Evolutionary conservation across 1,140 invertebrate genomes (phyloP).

Genomic region (Ostrea denselamellosa): DNA sequence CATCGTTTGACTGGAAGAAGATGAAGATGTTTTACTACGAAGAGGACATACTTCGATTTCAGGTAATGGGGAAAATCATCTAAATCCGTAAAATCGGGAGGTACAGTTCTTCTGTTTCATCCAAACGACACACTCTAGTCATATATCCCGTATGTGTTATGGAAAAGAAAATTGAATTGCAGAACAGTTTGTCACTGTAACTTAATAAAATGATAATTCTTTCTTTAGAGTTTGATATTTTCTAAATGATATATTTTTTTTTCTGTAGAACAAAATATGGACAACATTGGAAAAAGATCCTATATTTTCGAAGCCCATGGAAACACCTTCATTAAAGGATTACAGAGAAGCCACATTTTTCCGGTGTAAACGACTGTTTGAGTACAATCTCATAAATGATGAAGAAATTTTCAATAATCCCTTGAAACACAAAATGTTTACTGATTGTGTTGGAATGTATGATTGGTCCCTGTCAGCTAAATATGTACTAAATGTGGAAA

Average conservation of each 20-base stretch:
- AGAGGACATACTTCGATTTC: conserved; percentile 85
- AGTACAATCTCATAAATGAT: conserved; percentile 83
- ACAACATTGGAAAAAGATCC: conserved; percentile 89
- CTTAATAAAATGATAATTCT: neutral
- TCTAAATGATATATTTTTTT: neutral
- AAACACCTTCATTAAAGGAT: conserved; percentile 86
- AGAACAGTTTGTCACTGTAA: too few relatives aligned
- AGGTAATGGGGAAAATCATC: conserved; percentile 81
- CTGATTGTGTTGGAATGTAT: conserved; percentile 83
- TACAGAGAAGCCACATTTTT: conserved; percentile 82
- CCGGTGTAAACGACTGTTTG: conserved; percentile 83
- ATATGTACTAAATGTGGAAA: conserved; percentile 79
- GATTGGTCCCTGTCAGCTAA: conserved; percentile 86
- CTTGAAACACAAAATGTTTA: conserved; percentile 74
- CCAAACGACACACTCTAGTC: too few relatives aligned
- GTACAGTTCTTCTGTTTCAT: too few relatives aligned
- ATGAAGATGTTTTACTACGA: conserved; percentile 87
- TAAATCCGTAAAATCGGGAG: too few relatives aligned
- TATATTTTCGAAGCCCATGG: conserved; percentile 84
- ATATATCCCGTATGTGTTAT: too few relatives aligned
- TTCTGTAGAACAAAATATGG: conserved; percentile 89
- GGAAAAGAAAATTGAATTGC: too few relatives aligned
- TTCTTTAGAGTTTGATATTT: neutral
- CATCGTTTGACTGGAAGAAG: conserved; percentile 89
- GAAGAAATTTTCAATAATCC: conserved; percentile 81